phyloP scores from a whole-genome alignment of 1,140 invertebrate genomes.

The Amphibalanus amphitrite region DNA sequence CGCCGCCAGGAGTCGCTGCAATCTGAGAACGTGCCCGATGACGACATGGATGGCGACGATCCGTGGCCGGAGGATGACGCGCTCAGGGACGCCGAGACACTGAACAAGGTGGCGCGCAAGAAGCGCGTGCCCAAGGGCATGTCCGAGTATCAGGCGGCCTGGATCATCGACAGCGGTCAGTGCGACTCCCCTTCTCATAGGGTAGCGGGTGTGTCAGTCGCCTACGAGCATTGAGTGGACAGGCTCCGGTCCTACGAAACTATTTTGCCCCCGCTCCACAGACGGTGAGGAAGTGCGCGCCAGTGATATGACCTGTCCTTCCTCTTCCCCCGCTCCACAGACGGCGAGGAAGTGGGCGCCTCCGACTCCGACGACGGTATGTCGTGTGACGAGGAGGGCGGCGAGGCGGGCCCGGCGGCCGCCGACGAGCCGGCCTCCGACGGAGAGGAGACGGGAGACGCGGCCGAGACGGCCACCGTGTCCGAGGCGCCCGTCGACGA shows the following conservation, averaged over 20 bases:
- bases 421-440: slow-evolving; percentile 14
- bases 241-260: no score
- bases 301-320: no score
- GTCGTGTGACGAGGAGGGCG: slow-evolving; percentile 19
- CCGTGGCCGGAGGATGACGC: slow-evolving; percentile 90
- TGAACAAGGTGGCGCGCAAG: slow-evolving; percentile 32
- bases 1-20: slow-evolving; percentile 44
- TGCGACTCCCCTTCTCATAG: not conserved
- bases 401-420: slow-evolving; percentile 20
- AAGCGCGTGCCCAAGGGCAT: slow-evolving; percentile 83
- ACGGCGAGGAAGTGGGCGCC: slow-evolving; percentile 21
- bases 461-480: slow-evolving; percentile 45
- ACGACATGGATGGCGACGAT: slow-evolving; percentile 81
- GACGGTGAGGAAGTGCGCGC: no score
- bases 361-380: slow-evolving; percentile 18
- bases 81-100: slow-evolving; percentile 46
- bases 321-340: no score
- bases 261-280: no score
- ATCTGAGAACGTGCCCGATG: slow-evolving; percentile 60
- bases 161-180: slow-evolving; percentile 55
- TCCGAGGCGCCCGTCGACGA: slow-evolving; percentile 42
- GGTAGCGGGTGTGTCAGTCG: no score
- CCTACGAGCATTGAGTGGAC: no score
- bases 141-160: slow-evolving; percentile 90
- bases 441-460: slow-evolving; percentile 25